Evolutionary conservation across 2,888 invertebrate species (phyloP).

Genomic region (Adelognathus sp.): DNA sequence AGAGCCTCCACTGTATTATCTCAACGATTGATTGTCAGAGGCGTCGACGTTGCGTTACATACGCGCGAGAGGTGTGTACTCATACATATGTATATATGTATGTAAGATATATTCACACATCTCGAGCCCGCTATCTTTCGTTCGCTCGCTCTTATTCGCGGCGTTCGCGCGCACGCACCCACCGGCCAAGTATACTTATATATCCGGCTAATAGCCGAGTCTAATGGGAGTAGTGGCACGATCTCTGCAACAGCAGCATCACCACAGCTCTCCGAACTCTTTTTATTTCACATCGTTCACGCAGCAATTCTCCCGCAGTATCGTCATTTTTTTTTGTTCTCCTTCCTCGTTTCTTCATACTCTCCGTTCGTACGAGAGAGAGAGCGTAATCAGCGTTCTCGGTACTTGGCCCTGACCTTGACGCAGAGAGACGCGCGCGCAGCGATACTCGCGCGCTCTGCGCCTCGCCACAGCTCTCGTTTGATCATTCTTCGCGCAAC

Average conservation of each 20-base stretch:
- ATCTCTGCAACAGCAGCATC: conserved; percentile 34
- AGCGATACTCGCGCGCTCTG: conserved; percentile 37
- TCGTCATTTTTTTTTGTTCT: conserved; percentile 17
- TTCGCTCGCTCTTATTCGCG: conserved; percentile 8
- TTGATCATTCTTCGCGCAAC: neutral
- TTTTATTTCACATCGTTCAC: conserved; percentile 42
- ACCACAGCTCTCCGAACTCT: neutral
- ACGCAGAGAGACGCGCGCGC: conserved; percentile 58
- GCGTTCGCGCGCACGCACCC: conserved; percentile 28
- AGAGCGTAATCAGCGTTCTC: conserved; percentile 60
- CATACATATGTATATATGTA: no score
- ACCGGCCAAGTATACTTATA: conserved; percentile 1
- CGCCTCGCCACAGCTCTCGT: neutral
- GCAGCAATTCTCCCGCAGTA: conserved; percentile 34
- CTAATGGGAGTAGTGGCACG: conserved; percentile 51
- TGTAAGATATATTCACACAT: no score
- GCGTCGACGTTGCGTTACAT: no score
- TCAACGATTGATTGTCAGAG: conserved; percentile 7
- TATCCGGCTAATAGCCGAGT: conserved; percentile 28
- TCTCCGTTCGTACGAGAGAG: conserved; percentile 10
- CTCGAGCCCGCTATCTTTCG: neutral
- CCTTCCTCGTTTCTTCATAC: neutral
- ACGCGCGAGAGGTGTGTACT: no score
- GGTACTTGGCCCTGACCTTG: conserved; percentile 67
- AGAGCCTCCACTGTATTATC: neutral